Evolutionary conservation across 1,140 invertebrate species (phyloP).

Genomic region (Diploscapter pachys): DNA sequence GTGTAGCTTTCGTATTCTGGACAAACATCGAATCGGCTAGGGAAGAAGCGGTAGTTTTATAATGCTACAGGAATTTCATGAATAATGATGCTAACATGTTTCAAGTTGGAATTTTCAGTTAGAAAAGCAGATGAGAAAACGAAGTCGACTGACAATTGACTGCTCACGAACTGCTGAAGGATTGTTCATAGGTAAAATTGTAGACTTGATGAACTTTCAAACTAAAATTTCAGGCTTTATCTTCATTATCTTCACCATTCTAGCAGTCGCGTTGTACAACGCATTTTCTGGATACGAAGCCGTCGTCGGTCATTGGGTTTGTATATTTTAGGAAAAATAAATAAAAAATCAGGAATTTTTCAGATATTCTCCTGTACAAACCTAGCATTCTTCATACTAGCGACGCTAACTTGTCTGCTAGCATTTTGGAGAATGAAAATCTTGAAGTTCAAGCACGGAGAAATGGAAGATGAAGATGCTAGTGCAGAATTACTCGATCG

Average conservation of each 20-base stretch:
- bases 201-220: neutral
- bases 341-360: neutral
- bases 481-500: constrained; percentile 29
- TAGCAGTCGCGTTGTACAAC: constrained; percentile 28
- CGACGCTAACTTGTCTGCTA: constrained; percentile 11
- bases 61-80: neutral
- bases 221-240: constrained; percentile 10
- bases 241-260: constrained; percentile 26
- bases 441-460: constrained; percentile 17
- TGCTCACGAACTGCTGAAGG: constrained; percentile 35
- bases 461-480: constrained; percentile 31
- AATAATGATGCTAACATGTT: neutral
- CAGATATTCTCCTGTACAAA: constrained; percentile 33
- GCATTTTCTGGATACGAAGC: constrained; percentile 21
- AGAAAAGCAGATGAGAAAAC: constrained; percentile 20
- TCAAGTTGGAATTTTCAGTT: neutral
- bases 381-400: constrained; percentile 20
- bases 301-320: constrained; percentile 23
- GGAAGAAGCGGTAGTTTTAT: constrained; percentile 4
- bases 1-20: constrained; percentile 37
- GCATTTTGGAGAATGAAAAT: constrained; percentile 35
- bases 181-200: constrained; percentile 5
- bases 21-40: constrained; percentile 18
- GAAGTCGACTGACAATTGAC: constrained; percentile 30
- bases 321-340: neutral